These are phyloP conservation scores for Horisme vitalbata DNA, from an alignment of 2,888 invertebrate genomes.

Conservation along the genomic window DNA sequence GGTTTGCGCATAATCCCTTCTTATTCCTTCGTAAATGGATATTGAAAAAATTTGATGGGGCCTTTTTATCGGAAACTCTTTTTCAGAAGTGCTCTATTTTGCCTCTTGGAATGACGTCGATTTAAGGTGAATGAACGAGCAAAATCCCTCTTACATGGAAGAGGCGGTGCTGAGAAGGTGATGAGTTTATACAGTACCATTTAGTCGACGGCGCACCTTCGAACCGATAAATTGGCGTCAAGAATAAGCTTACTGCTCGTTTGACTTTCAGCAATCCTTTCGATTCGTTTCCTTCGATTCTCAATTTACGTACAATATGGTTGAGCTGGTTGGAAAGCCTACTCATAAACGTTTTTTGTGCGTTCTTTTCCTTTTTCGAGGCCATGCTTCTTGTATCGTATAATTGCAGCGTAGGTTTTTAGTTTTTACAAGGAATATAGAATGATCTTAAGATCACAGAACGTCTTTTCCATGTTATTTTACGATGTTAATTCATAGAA, in stretches of 20 bases:
- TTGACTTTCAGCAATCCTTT: constrained; percentile 56
- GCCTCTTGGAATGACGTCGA: constrained; percentile 75
- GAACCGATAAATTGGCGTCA: constrained; percentile 69
- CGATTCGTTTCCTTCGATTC: constrained; percentile 40
- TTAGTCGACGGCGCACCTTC: constrained; percentile 74
- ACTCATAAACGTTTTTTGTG: constrained; percentile 25
- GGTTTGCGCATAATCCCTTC: constrained; percentile 73
- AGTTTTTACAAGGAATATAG: too few species aligned
- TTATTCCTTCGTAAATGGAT: constrained; percentile 76
- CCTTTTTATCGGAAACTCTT: constrained; percentile 75
- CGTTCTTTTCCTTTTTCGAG: constrained; percentile 26
- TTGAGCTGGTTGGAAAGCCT: constrained; percentile 26
- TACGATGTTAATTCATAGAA: too few species aligned
- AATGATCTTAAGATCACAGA: too few species aligned
- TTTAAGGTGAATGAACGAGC: constrained; percentile 81
- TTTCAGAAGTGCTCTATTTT: constrained; percentile 76
- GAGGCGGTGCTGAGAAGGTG: constrained; percentile 75
- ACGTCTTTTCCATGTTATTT: too few species aligned
- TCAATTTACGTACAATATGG: constrained; percentile 35
- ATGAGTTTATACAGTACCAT: constrained; percentile 77
- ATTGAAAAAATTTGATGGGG: constrained; percentile 76
- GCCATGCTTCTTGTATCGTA: not conserved
- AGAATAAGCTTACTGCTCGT: constrained; percentile 54
- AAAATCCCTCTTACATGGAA: constrained; percentile 76
- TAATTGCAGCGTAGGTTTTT: not conserved